Percentiles rank a stretch among this genome's conserved stretches.
These are phyloP conservation scores for Rhinogobius similis DNA, from an alignment of 2,113 vertebrate species.

Conservation along the genomic window DNA sequence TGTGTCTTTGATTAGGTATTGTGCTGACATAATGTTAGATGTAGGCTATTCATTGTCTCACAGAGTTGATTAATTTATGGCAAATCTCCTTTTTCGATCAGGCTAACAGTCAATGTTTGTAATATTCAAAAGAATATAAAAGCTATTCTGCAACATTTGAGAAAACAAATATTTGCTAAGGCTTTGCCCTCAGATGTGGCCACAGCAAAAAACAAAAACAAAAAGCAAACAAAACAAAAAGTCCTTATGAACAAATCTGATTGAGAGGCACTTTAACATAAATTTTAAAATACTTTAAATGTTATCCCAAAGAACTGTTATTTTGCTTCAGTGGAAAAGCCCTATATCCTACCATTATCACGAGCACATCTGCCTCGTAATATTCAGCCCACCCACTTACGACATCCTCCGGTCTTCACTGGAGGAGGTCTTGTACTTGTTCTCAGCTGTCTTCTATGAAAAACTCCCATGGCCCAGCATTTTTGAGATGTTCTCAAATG, in stretches of 20 bases:
- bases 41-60: neutral
- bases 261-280: too few species aligned
- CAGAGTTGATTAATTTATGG: neutral
- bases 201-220: too few species aligned
- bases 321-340: neutral
- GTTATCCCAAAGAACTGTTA: too few species aligned
- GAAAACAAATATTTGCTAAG: too few species aligned
- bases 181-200: too few species aligned
- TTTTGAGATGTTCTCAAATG: conserved; percentile 50
- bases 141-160: too few species aligned
- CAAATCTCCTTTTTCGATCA: neutral
- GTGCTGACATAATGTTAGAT: neutral
- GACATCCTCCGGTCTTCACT: neutral
- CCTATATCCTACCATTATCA: neutral
- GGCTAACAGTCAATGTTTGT: neutral
- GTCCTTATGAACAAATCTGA: too few species aligned
- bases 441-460: conserved; percentile 16
- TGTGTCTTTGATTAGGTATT: too few species aligned
- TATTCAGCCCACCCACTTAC: neutral
- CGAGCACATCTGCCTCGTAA: neutral
- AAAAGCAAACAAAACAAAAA: too few species aligned
- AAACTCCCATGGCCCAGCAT: conserved; percentile 5
- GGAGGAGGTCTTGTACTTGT: neutral
- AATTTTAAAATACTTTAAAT: too few species aligned
- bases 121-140: neutral